These are phyloP conservation scores for Crotalus horridus DNA, from an alignment of 2,113 vertebrate genomes.

Conservation along the genomic window DNA sequence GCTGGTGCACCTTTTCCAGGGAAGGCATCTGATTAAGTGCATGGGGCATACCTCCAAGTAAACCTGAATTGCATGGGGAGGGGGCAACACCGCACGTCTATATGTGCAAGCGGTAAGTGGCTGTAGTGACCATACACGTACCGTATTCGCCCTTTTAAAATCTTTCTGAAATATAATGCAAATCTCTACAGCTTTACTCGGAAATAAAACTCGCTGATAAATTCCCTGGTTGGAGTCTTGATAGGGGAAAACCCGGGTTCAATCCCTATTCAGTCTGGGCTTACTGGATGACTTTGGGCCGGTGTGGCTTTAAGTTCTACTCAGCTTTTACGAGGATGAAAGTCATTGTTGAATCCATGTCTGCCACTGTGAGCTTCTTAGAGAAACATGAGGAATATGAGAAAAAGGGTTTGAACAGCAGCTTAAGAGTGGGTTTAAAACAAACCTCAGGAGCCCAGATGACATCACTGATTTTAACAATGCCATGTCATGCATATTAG, in stretches of 20 bases:
- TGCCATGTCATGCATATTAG: background rate
- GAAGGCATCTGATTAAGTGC: background rate
- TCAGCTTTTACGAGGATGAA: background rate
- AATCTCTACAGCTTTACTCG: background rate
- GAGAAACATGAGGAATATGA: background rate
- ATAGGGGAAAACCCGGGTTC: background rate
- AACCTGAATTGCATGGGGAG: background rate
- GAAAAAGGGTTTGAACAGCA: background rate
- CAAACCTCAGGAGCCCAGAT: background rate
- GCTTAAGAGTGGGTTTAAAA: background rate
- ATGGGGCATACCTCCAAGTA: background rate
- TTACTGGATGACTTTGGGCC: background rate
- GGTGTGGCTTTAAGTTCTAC: background rate
- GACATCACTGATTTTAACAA: background rate
- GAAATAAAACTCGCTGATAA: background rate
- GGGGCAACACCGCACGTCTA: background rate
- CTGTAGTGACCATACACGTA: background rate
- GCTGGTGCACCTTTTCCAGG: background rate
- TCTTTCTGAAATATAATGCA: background rate
- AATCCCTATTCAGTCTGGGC: background rate
- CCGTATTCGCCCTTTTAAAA: background rate
- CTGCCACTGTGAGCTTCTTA: background rate
- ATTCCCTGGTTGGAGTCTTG: background rate
- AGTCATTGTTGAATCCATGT: background rate
- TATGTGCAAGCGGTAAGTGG: background rate